Evolutionary conservation across 2,797 vertebrate species (phyloP), one percentile per base, ranked within the genome.

Genomic region (Borostomias antarcticus): DNA sequence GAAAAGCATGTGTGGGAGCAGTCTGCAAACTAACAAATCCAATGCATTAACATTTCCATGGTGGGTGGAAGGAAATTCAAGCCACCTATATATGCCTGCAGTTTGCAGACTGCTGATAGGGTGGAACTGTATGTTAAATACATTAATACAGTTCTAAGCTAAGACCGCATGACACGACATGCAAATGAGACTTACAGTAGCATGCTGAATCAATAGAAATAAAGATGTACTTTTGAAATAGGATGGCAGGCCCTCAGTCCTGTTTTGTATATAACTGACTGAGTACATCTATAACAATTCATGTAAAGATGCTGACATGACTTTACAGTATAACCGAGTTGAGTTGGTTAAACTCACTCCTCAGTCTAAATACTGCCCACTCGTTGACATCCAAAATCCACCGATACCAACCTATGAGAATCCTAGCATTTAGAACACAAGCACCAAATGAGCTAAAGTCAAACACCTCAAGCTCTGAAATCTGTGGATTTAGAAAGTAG

Each of bases 191-290:
- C 35, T 67, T 72, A 66, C 64, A 53, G 61, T 66, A 58, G 57
- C 48, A 0, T n/a, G 37, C 69, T 56, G 64, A 82, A 87, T 87
- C 82, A 82, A 86, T 86, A 84, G 25, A 71, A 80, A 86, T 85
- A 71, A 82, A 83, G 79, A 82, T 77, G 73, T 78, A 70, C 59
- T 77, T 80, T 75, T 80, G 61, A 84, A 84, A 76, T 70, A 79
- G 76, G 66, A 60, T 71, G 54, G 66, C 15, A 8, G 69, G 63
- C 30, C 66, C 64, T 64, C 60, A 63, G 62, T 72, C 56, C 68
- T 30, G 53, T 45, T 76, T 77, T 78, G 68, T 62, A 59, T 78
- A 53, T 8, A 1, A 17, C 45, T 32, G n/a, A n/a, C 63, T 19
- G 4, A 71, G 80, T 86, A 72, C 76, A 72, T 85, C 48, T 68